Evolutionary conservation across 2,113 vertebrate genomes (phyloP).

Genomic region (chimpanzee (Pan troglodytes)): DNA sequence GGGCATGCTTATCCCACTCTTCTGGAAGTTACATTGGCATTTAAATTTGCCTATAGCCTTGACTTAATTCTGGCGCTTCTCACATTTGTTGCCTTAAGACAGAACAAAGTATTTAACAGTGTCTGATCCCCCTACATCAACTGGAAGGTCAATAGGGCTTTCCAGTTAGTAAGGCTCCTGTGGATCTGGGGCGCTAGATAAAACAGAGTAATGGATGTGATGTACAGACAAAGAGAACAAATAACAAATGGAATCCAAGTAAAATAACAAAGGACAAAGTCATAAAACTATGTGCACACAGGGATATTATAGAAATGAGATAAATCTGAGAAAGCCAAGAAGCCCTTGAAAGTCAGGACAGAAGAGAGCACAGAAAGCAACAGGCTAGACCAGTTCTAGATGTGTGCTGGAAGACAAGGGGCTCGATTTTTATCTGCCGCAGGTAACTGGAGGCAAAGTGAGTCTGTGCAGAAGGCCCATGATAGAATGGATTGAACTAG

Average conservation of each 20-base stretch:
- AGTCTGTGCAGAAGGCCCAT: background rate
- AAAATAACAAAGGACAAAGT: background rate
- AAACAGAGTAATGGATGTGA: background rate
- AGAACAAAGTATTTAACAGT: background rate
- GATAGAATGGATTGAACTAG: background rate
- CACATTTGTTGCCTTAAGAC: background rate
- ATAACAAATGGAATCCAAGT: background rate
- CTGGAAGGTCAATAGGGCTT: background rate
- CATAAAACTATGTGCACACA: background rate
- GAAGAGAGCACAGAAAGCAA: background rate
- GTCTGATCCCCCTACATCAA: background rate
- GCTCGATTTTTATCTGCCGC: background rate
- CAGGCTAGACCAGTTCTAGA: background rate
- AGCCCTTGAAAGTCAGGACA: background rate
- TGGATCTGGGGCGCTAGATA: background rate
- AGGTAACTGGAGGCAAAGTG: background rate
- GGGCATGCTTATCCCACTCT: background rate
- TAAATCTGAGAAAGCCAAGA: background rate
- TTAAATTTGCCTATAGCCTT: background rate
- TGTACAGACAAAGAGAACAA: background rate
- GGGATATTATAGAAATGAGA: background rate
- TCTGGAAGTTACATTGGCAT: background rate
- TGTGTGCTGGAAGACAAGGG: fast-evolving
- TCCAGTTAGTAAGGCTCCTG: background rate
- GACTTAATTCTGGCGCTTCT: background rate